A percentile compares a stretch with the other conserved stretches of the same genome.
phyloP scores from a whole-genome alignment of 2,888 invertebrate genomes.

The Drosophila limbata region DNA sequence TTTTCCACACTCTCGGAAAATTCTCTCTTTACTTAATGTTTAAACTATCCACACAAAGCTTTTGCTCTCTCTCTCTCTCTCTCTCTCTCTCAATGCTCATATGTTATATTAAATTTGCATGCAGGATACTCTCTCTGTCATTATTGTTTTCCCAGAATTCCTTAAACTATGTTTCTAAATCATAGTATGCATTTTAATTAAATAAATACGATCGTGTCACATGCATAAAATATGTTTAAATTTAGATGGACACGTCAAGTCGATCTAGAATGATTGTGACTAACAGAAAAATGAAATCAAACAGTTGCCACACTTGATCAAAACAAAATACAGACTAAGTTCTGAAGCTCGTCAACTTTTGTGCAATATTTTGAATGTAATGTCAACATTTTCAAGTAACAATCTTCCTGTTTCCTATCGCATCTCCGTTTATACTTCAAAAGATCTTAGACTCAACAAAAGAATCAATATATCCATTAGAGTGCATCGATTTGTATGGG shows the following conservation, averaged over 20 bases:
- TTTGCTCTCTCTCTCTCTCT: no score
- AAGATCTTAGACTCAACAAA: no score
- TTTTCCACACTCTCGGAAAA: constrained; percentile 24
- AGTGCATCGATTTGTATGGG: no score
- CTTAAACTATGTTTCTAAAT: constrained; percentile 45
- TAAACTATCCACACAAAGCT: constrained; percentile 3
- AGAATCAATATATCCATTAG: no score
- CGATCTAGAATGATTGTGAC: constrained; percentile 55
- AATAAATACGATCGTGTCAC: constrained; percentile 51
- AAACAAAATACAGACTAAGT: constrained; percentile 59
- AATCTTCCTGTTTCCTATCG: no score
- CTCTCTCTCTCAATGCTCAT: constrained; percentile 7
- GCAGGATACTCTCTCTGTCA: constrained; percentile 31
- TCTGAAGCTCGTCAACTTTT: constrained; percentile 34
- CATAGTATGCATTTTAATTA: constrained; percentile 66
- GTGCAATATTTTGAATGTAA: neutral
- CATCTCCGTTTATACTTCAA: no score
- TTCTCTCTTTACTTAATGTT: constrained; percentile 8
- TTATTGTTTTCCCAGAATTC: constrained; percentile 17
- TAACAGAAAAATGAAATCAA: constrained; percentile 58
- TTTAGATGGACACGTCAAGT: constrained; percentile 73
- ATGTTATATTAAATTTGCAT: constrained; percentile 2
- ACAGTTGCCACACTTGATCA: constrained; percentile 56
- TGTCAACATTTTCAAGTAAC: no score
- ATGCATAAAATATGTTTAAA: constrained; percentile 58